phyloP scores from a whole-genome alignment of 2,113 vertebrate genomes.

The Anser cygnoides region DNA sequence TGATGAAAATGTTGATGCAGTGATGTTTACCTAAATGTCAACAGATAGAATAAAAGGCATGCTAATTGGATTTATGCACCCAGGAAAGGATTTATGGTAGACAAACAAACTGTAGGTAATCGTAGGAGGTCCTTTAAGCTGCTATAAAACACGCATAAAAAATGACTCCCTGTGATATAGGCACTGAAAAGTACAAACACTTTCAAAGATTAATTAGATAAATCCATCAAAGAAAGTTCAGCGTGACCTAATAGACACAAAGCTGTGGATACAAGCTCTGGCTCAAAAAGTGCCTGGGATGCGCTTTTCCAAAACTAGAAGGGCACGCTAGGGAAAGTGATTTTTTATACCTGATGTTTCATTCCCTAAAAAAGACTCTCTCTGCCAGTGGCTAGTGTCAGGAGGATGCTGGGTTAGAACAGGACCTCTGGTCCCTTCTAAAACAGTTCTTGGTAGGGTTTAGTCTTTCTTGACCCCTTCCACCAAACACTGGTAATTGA shows the following conservation, averaged over 20 bases:
- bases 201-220: conserved; percentile 51
- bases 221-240: conserved; percentile 35
- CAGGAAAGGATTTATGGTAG: background rate
- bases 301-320: background rate
- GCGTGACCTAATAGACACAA: background rate
- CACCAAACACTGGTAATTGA: background rate
- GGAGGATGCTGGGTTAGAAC: background rate
- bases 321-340: background rate
- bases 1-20: conserved; percentile 25
- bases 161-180: background rate
- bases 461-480: background rate
- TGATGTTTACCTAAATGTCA: conserved; percentile 5
- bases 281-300: background rate
- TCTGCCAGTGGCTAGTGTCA: background rate
- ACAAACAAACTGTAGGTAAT: background rate
- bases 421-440: background rate
- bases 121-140: background rate
- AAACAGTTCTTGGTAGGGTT: background rate
- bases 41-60: background rate
- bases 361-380: background rate
- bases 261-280: background rate
- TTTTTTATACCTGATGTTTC: background rate
- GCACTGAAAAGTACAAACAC: background rate
- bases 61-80: conserved; percentile 35
- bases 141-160: conserved; percentile 2